Base-by-base conservation (phyloP, 2,113 vertebrate genomes). In the Neolamprologus cancellatus region DNA sequence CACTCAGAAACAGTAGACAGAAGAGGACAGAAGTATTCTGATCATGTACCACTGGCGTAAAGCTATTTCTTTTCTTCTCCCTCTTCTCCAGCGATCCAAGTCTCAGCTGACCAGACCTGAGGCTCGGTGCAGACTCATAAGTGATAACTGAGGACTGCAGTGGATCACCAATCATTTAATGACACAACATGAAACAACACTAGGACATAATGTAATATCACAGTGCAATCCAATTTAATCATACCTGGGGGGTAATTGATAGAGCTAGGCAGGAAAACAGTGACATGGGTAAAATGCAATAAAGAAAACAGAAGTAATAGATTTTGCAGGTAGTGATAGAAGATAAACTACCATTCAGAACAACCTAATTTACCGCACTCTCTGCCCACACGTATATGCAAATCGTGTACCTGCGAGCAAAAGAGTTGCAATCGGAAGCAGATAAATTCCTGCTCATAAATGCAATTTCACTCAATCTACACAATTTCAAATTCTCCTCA, bases 11-110 rank as follows among this genome's bases (percentile, higher is more conserved):
- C 84, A 74, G 87, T 86, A 88, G 86, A 85, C 74, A 41, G 87
- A 46, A 54, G 84, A 39, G 48, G 85, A 89, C 78, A 78, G 64
- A 89, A 74, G 87, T 88, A 94, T 94, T 94, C 89, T 61, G 83
- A 88, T 91, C 89, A 90, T 91, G 91, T 81, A 90, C 48, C 86
- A 82, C 12, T 92, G 81, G 89, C 88, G 81, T 88, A 86, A 85
- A 91, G 83, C 88, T 87, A 74, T 85, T 86, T 90, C 71, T 83
- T 81, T 82, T 64, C 39, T 79, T 87, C 59, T 78, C 57, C 30
- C 44, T 32, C 20, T 61, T 28, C 61, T 87, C 80, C 69, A 84
- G 39, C 46, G 46, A 78, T 87, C 83, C 54, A 71, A 11, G 36
- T 83, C 84, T 90, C 66, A 32, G 44, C 80, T 78, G 86, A 74